A percentile compares a stretch with the other conserved stretches of the same genome.
These are phyloP conservation scores for Oncorhynchus keta DNA, from an alignment of 2,113 vertebrate genomes.

Conservation along the genomic window DNA sequence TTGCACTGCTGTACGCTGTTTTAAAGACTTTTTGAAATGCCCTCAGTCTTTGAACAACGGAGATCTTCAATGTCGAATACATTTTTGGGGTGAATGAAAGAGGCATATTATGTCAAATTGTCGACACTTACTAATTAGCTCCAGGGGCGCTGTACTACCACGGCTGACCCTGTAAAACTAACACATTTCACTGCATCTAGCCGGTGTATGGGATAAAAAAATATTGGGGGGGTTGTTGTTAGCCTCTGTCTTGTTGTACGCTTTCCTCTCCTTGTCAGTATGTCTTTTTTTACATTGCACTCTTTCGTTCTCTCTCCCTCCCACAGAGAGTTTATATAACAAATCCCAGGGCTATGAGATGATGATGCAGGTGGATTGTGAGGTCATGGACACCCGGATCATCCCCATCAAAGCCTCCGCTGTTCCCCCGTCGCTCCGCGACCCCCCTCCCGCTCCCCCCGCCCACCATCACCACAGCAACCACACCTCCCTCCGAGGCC, in stretches of 20 bases:
- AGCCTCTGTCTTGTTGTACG: too few species aligned
- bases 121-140: too few species aligned
- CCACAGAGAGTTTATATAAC: constrained; percentile 82
- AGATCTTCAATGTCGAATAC: too few species aligned
- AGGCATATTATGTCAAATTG: not conserved
- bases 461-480: constrained; percentile 72
- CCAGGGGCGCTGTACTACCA: too few species aligned
- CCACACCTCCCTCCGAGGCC: constrained; percentile 71
- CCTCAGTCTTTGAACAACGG: too few species aligned
- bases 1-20: too few species aligned
- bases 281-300: not conserved
- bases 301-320: not conserved
- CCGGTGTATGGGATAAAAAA: too few species aligned
- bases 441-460: constrained; percentile 59
- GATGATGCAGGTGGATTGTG: constrained; percentile 96
- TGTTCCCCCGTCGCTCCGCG: constrained; percentile 83
- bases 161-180: too few species aligned
- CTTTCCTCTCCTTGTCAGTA: not conserved
- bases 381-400: constrained; percentile 92
- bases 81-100: too few species aligned
- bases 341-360: constrained; percentile 82
- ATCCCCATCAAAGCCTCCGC: constrained; percentile 90
- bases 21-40: too few species aligned
- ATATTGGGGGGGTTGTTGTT: too few species aligned
- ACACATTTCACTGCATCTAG: too few species aligned